phyloP scores from a whole-genome alignment of 2,113 vertebrate genomes.

The Antennarius striatus region DNA sequence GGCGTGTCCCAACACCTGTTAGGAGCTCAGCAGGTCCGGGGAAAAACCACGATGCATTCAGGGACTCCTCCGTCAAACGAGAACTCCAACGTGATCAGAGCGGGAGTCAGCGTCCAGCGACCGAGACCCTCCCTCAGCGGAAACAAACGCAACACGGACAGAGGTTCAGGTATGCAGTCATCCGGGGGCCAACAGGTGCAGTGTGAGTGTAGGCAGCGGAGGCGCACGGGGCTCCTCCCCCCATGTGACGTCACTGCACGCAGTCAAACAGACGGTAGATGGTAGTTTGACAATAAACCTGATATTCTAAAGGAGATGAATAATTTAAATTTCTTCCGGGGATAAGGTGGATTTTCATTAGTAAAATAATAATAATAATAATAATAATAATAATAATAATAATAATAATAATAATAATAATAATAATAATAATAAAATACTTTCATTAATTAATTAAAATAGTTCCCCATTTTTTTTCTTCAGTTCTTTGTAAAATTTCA shows the following conservation, averaged over 20 bases:
- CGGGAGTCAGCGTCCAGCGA: background rate
- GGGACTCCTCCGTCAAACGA: background rate
- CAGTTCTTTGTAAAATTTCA: too few species aligned
- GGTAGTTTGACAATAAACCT: too few species aligned
- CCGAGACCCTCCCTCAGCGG: background rate
- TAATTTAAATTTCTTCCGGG: too few species aligned
- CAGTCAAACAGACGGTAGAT: constrained; percentile 6
- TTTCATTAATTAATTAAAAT: too few species aligned
- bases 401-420: too few species aligned
- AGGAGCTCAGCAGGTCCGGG: constrained; percentile 9
- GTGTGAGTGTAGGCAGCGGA: constrained; percentile 7
- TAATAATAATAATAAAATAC: too few species aligned
- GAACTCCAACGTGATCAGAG: background rate
- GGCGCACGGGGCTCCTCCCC: constrained; percentile 58
- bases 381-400: too few species aligned
- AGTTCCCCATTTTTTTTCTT: too few species aligned
- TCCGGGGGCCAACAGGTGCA: background rate
- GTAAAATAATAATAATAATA: too few species aligned
- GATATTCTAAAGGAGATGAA: too few species aligned
- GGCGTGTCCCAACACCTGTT: constrained; percentile 56
- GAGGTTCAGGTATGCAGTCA: background rate
- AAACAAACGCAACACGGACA: background rate
- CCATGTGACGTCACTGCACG: constrained; percentile 38
- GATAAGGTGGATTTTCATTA: too few species aligned
- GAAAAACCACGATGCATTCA: constrained; percentile 6